phyloP scores from a whole-genome alignment of 2,797 vertebrate genomes.

The Pseudochirops cupreus region DNA sequence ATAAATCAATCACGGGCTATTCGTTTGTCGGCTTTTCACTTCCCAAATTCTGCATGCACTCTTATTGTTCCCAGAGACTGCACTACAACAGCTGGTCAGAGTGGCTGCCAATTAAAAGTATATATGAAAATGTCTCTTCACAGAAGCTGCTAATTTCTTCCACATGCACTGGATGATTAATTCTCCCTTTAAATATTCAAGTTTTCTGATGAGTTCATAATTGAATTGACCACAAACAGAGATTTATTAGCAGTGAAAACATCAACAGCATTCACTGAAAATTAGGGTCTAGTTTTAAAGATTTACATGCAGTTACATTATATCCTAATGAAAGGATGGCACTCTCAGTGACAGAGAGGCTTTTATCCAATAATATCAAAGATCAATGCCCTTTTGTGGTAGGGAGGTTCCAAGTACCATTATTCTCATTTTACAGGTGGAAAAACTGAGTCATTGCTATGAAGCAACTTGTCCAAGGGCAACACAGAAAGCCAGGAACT shows the following conservation, averaged over 20 bases:
- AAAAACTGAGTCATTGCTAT: slow-evolving; percentile 73
- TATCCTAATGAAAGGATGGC: background rate
- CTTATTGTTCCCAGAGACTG: slow-evolving; percentile 61
- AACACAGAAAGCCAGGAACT: slow-evolving; percentile 23
- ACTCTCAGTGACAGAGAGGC: background rate
- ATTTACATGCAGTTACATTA: slow-evolving; percentile 35
- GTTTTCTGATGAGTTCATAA: slow-evolving; percentile 76
- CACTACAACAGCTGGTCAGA: slow-evolving; percentile 55
- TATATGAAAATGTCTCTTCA: slow-evolving; percentile 67
- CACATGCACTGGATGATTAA: slow-evolving; percentile 74
- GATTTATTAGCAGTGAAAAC: slow-evolving; percentile 66
- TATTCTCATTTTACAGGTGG: slow-evolving; percentile 70
- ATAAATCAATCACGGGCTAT: background rate
- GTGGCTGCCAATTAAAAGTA: slow-evolving; percentile 61
- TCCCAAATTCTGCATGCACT: slow-evolving; percentile 50
- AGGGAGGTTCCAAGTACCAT: background rate
- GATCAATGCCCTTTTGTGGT: slow-evolving; percentile 1
- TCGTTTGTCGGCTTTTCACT: background rate
- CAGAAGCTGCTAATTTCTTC: slow-evolving; percentile 81
- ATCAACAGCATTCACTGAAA: slow-evolving; percentile 16
- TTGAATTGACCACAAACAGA: slow-evolving; percentile 73
- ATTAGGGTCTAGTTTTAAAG: slow-evolving; percentile 4
- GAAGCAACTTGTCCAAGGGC: slow-evolving; percentile 42
- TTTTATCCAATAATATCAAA: background rate
- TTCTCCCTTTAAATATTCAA: slow-evolving; percentile 73